Evolutionary conservation across 2,113 vertebrate genomes (phyloP), one percentile per base, ranked within the genome.

Genomic region (Choloepus hoffmanni): DNA sequence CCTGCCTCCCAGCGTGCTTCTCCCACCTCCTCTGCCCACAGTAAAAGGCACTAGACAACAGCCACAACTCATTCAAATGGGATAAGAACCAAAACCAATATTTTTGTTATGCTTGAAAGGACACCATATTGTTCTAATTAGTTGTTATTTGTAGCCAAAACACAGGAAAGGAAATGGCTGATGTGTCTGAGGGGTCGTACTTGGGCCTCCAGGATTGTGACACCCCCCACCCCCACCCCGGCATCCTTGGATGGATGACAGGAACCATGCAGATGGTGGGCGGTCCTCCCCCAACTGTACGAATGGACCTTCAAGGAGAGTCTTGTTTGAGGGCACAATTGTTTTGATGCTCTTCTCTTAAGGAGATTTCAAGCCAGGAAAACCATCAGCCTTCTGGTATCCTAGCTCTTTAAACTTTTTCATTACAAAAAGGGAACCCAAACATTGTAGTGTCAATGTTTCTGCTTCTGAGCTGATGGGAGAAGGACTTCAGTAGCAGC

Each of bases 361-460:
- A 95, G 88, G 70, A 90, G 60, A 91, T 96, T 96, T 78, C 40
- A 79, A 93, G 97, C 96, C 96, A 96, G 95, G 79, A 94, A 97
- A 98, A 83, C 85, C 62, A 92, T 21, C 76, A 84, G 92, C 97
- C 94, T 97, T 98, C 96, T 98, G 96, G 78, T 87, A 43, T 88
- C 33, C 77, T 65, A 63, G 85, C 68, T 95, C 73, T 92, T 79
- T 70, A 79, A 97, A 98, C 45, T 96, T 96, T 95, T 89, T 92
- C 78, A 89, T 95, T 89, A 81, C 13, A 53, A 53, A n/a, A 86
- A 68, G 85, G 19, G 68, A 88, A 48, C 73, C 45, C 90, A 89
- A 65, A 96, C 30, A 88, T 26, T 79, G 77, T 45, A 7, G 15
- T 53, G 16, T 60, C 7, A 26, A 9, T 4, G n/a, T 23, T 68